Base-by-base conservation (phyloP, 1,140 invertebrate species). In the Apis dorsata region DNA sequence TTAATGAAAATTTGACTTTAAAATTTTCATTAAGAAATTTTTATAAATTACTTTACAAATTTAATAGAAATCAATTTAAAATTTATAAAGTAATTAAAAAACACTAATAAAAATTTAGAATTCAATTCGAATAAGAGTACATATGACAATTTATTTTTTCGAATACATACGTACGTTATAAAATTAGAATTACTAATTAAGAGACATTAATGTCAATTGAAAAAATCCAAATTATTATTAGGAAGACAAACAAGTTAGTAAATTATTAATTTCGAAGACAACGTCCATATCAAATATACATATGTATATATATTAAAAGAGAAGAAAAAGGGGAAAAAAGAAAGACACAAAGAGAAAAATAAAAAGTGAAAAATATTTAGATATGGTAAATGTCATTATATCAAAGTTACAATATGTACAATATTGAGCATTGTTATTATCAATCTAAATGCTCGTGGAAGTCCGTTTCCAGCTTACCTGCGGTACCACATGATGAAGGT, bases 381-480 rank as follows among this genome's bases (percentile, higher is more conserved):
- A 44, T 62, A 63, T 63, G 21, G 62, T 81, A 59, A 53, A 51
- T 55, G 44, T 86, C 60, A 60, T 44, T 44, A 4, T 70, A 74
- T 79, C 72, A 79, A 78, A 83, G 63, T 73, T 74, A 84, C 66
- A 72, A 60, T 74, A 84, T 66, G 49, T 84, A 84, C 73, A 84
- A 84, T 44, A 90, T 81, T 91, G 91, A 88, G 89, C 90, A 89
- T 89, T 87, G 89, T 89, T 92, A 91, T 89, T 66, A 87, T 92
- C 90, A 93, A 90, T 92, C 92, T 85, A 92, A 91, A 91, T 92
- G 87, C 87, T 94, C 93, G 87, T 93, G 88, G 90, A 86, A 93
- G 90, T 94, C 93, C 90, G 92, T 92, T 88, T 94, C 92, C 91
- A 86, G 92, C 95, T 95, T 96, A 96, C 96, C 96, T 96, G 95